These are phyloP conservation scores for Cacatua alba DNA, from an alignment of 2,113 vertebrate genomes.

Conservation along the genomic window DNA sequence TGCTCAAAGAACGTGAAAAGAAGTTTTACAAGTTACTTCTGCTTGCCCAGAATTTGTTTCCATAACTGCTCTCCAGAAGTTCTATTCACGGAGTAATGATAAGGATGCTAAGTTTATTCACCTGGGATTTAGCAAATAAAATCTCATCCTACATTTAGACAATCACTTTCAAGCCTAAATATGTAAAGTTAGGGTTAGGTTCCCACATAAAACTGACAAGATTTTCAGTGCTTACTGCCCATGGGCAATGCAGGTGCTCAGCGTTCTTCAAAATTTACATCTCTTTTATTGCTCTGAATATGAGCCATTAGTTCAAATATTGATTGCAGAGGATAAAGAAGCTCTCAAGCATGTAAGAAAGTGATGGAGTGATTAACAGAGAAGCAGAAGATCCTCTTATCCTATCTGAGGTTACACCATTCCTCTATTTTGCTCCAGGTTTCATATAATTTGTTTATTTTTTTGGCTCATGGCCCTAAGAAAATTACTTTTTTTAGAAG, in stretches of 20 bases:
- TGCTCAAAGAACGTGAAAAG: neutral
- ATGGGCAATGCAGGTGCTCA: neutral
- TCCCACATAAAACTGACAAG: neutral
- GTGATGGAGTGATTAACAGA: neutral
- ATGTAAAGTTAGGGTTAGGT: neutral
- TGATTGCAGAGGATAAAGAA: neutral
- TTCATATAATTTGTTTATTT: neutral
- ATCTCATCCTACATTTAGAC: neutral
- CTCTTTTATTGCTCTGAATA: neutral
- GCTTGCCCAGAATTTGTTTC: neutral
- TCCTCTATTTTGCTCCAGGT: neutral
- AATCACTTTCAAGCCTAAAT: neutral
- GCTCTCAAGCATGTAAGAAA: neutral
- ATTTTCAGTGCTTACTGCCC: neutral
- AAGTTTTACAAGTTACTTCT: constrained; percentile 23
- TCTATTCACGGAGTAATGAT: neutral
- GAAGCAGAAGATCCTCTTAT: neutral
- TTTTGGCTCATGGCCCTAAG: neutral
- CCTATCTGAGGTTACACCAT: neutral
- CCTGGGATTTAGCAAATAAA: constrained; percentile 27
- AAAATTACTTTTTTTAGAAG: neutral
- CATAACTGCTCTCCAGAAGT: neutral
- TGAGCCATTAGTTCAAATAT: neutral
- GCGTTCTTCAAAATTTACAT: neutral
- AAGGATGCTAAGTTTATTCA: neutral